These are phyloP conservation scores for Ageneiosus marmoratus DNA, from an alignment of 2,113 vertebrate genomes.

Conservation along the genomic window DNA sequence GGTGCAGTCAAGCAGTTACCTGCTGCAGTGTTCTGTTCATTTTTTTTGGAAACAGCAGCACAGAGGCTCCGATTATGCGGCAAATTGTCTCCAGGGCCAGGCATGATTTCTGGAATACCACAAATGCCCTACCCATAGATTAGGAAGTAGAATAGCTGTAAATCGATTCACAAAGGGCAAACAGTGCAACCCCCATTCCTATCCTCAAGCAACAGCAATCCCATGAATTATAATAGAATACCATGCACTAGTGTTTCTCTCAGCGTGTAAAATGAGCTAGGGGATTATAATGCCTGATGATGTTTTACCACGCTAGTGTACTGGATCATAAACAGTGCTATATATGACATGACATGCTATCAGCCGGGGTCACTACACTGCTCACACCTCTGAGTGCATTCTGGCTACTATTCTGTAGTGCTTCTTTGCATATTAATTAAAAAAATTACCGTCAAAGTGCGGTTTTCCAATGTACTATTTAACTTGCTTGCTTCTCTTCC, in stretches of 20 bases:
- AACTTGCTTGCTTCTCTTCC: background rate
- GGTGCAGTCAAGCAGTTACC: slow-evolving; percentile 17
- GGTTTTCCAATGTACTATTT: background rate
- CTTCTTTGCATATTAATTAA: background rate
- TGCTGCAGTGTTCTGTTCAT: slow-evolving; percentile 29
- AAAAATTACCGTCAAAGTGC: background rate
- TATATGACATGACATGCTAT: slow-evolving; percentile 49
- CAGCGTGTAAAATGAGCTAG: slow-evolving; percentile 36
- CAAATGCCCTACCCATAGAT: slow-evolving; percentile 43
- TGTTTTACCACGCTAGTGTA: slow-evolving; percentile 20
- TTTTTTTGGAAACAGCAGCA: slow-evolving; percentile 27
- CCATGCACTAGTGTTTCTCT: slow-evolving; percentile 20
- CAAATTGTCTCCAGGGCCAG: slow-evolving; percentile 38
- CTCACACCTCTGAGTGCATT: slow-evolving; percentile 19
- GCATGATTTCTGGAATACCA: slow-evolving; percentile 39
- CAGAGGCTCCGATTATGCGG: slow-evolving; percentile 31
- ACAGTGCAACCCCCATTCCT: slow-evolving; percentile 19
- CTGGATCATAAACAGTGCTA: slow-evolving; percentile 55
- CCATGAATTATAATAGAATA: slow-evolving; percentile 38
- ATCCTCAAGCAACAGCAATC: slow-evolving; percentile 7
- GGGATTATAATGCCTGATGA: slow-evolving; percentile 42
- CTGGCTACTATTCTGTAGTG: background rate
- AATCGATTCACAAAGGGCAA: slow-evolving; percentile 54
- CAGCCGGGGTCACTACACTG: slow-evolving; percentile 44
- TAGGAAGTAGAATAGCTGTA: slow-evolving; percentile 24